phyloP scores from a whole-genome alignment of 2,113 vertebrate species.

The Ahaetulla prasina region DNA sequence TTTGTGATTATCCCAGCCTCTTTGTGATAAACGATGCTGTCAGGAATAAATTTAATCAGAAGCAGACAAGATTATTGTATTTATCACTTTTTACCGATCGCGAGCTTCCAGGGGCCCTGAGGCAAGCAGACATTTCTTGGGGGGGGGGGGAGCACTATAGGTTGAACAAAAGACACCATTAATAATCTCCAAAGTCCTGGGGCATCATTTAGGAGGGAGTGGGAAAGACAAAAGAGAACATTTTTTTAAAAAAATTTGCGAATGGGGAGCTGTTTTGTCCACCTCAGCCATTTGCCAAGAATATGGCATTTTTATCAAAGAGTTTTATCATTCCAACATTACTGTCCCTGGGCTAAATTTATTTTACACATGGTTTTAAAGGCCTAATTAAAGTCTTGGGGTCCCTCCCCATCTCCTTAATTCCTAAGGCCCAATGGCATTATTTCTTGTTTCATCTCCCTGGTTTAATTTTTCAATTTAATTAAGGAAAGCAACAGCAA shows the following conservation, averaged over 20 bases:
- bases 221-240: neutral
- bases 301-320: neutral
- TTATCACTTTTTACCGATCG: constrained; percentile 48
- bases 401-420: neutral
- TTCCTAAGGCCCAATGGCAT: neutral
- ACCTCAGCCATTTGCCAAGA: neutral
- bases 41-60: constrained; percentile 53
- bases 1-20: constrained; percentile 42
- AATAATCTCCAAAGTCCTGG: constrained; percentile 20
- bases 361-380: constrained; percentile 33
- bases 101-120: neutral
- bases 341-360: constrained; percentile 14
- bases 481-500: constrained; percentile 9
- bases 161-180: constrained; percentile 31
- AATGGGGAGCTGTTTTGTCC: neutral
- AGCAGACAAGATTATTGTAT: constrained; percentile 49
- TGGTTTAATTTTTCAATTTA: neutral
- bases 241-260: neutral
- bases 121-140: neutral
- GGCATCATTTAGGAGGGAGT: neutral
- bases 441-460: neutral
- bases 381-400: constrained; percentile 18
- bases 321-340: neutral
- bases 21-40: constrained; percentile 58
- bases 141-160: neutral